Evolutionary conservation across 2,888 invertebrate species (phyloP).

Genomic region (Pantelozetes paolii): DNA sequence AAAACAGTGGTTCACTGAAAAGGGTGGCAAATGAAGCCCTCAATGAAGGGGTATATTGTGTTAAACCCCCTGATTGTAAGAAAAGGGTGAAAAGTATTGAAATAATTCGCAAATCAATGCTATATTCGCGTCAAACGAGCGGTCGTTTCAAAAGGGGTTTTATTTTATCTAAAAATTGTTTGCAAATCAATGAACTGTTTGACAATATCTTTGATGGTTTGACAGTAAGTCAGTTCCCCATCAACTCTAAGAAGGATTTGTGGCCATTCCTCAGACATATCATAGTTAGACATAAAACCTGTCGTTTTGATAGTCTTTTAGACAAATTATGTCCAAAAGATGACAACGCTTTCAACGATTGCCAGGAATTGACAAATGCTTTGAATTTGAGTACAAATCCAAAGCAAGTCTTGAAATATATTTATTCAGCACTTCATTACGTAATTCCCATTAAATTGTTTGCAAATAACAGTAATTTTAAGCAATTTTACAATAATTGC

Average conservation of each 20-base stretch:
- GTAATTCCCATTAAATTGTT: constrained; percentile 35
- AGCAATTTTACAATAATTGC: constrained; percentile 7
- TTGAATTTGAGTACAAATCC: constrained; percentile 1
- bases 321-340: constrained; percentile 10
- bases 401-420: constrained; percentile 13
- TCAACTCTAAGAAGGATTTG: neutral
- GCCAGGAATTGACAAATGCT: neutral
- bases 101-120: constrained; percentile 21
- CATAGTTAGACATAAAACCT: constrained; percentile 4
- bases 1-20: neutral
- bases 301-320: constrained; percentile 21
- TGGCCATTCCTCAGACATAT: neutral
- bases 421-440: constrained; percentile 17
- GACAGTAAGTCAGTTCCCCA: neutral
- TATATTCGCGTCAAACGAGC: constrained; percentile 19
- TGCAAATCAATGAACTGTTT: constrained; percentile 11
- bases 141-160: neutral
- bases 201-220: neutral
- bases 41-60: neutral
- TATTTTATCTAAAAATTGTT: neutral
- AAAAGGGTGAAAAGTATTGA: neutral
- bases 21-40: neutral
- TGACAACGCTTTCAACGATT: neutral
- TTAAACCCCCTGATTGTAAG: neutral
- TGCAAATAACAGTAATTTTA: constrained; percentile 17